Evolutionary conservation across 1,140 invertebrate genomes (phyloP).

Genomic region (Cydia strobilella): DNA sequence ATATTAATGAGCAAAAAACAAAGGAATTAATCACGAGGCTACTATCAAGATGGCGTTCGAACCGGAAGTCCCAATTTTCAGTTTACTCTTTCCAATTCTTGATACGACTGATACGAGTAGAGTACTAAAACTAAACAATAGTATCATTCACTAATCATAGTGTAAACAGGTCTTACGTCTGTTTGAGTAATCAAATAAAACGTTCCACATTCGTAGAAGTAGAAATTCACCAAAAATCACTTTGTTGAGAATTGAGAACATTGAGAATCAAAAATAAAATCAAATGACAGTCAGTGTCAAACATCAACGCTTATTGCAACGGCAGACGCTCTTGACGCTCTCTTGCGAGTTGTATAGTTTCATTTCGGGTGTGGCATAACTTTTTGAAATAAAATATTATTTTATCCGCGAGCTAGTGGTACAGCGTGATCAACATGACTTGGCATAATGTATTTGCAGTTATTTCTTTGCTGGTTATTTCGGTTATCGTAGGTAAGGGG

Average conservation of each 20-base stretch:
- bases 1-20: no score
- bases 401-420: neutral
- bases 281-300: neutral
- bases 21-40: no score
- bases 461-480: slow-evolving; percentile 22
- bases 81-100: no score
- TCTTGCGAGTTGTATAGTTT: neutral
- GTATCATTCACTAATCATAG: no score
- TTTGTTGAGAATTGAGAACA: no score
- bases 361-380: slow-evolving; percentile 15
- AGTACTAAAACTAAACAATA: no score
- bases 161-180: neutral
- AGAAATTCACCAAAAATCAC: no score
- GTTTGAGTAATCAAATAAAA: neutral
- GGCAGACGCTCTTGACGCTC: neutral
- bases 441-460: slow-evolving; percentile 13
- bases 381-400: slow-evolving; percentile 21
- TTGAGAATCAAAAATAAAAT: neutral
- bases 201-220: neutral
- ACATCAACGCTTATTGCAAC: neutral
- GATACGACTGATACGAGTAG: no score
- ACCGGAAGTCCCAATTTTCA: no score
- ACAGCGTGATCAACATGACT: slow-evolving; percentile 1
- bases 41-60: no score
- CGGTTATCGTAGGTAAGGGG: slow-evolving; percentile 7